Evolutionary conservation across 2,113 vertebrate genomes (phyloP).

Genomic region (Donacobius atricapilla): DNA sequence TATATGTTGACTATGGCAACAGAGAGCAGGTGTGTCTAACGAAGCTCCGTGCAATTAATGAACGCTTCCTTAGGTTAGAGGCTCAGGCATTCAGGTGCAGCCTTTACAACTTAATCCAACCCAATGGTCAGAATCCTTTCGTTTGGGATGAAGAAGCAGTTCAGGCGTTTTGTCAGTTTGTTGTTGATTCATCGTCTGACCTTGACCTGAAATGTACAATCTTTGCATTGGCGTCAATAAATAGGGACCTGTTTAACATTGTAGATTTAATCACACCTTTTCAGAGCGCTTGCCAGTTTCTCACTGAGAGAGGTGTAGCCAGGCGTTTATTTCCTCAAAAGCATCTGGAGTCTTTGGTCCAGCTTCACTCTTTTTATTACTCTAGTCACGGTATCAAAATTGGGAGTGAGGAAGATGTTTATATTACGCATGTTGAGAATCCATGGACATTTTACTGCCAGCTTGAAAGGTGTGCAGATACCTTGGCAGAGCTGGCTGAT

Average conservation of each 20-base stretch:
- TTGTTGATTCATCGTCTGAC: constrained; percentile 64
- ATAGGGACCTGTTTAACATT: constrained; percentile 79
- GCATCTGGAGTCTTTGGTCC: constrained; percentile 65
- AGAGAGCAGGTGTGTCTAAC: constrained; percentile 71
- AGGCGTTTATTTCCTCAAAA: constrained; percentile 62
- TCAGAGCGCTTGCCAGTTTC: constrained; percentile 79
- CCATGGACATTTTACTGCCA: constrained; percentile 87
- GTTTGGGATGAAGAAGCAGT: constrained; percentile 79
- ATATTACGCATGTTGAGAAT: constrained; percentile 77
- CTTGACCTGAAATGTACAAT: constrained; percentile 84
- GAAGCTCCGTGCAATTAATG: constrained; percentile 74
- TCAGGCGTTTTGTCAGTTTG: constrained; percentile 80
- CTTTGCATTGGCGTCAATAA: constrained; percentile 83
- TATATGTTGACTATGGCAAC: constrained; percentile 90
- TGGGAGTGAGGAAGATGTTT: constrained; percentile 84
- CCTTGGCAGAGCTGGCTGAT: constrained; percentile 72
- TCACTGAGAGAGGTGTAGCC: constrained; percentile 74
- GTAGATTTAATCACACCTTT: constrained; percentile 92
- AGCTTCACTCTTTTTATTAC: constrained; percentile 85
- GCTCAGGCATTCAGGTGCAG: constrained; percentile 92
- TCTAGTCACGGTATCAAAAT: constrained; percentile 85
- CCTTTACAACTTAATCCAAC: constrained; percentile 84
- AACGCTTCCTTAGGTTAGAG: constrained; percentile 77
- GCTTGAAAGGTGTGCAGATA: constrained; percentile 74
- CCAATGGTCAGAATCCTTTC: constrained; percentile 70